Evolutionary conservation across 2,113 vertebrate genomes (phyloP).

Genomic region (Pao palembangensis): DNA sequence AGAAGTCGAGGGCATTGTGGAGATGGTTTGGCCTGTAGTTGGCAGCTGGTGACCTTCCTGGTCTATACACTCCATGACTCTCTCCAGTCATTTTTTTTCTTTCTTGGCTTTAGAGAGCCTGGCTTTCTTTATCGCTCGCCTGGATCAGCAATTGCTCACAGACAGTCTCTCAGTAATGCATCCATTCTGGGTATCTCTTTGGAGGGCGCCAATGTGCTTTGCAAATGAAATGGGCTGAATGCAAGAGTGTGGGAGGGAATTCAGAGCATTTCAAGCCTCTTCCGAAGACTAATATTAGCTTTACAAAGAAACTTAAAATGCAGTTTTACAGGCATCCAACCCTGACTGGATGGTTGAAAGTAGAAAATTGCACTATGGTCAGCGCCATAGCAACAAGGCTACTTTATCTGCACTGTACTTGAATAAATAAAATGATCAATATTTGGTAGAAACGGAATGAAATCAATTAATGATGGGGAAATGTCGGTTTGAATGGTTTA

Average conservation of each 20-base stretch:
- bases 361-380: neutral
- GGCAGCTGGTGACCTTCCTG: constrained; percentile 74
- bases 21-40: constrained; percentile 57
- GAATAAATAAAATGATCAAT: no score
- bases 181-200: constrained; percentile 67
- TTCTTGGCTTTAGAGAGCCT: constrained; percentile 63
- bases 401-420: no score
- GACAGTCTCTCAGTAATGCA: constrained; percentile 75
- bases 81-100: constrained; percentile 48
- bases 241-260: constrained; percentile 32
- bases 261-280: constrained; percentile 36
- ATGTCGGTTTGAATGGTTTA: no score
- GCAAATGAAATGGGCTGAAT: constrained; percentile 62
- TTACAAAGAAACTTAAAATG: constrained; percentile 19
- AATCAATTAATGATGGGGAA: no score
- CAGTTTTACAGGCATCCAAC: constrained; percentile 11
- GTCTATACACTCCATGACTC: constrained; percentile 59
- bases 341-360: neutral
- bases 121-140: constrained; percentile 72
- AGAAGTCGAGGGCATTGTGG: constrained; percentile 50
- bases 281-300: constrained; percentile 2
- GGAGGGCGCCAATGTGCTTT: constrained; percentile 55
- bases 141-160: constrained; percentile 77
- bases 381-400: neutral
- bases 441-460: no score